A percentile compares a stretch with the other conserved stretches of the same genome.
phyloP scores from a whole-genome alignment of 92 coral and sea anemone species.

The Umimayanthus chanpuru region DNA sequence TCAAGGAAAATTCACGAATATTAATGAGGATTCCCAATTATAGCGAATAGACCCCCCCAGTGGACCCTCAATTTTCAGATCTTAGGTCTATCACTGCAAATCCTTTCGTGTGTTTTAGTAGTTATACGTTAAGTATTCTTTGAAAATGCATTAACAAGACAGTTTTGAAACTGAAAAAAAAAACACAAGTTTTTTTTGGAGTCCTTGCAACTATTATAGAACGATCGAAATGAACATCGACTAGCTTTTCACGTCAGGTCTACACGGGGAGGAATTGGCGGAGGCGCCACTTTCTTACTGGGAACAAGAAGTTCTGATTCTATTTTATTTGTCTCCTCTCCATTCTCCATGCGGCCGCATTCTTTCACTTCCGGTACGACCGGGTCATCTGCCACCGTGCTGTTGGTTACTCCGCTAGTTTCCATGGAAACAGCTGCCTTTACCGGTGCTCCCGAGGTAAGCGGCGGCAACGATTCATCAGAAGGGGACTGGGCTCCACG shows the following conservation, averaged over 20 bases:
- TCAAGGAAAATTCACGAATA: too few relatives aligned
- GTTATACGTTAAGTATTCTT: too few relatives aligned
- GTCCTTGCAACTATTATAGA: background rate
- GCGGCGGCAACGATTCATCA: background rate
- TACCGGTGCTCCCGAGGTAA: background rate
- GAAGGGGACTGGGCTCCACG: background rate
- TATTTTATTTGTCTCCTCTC: background rate
- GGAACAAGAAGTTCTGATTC: background rate
- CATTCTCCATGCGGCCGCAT: background rate
- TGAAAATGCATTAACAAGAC: too few relatives aligned
- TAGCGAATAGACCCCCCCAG: too few relatives aligned
- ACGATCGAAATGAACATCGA: background rate
- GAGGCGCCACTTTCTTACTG: conserved; percentile 7
- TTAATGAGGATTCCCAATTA: too few relatives aligned
- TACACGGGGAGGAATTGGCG: conserved; percentile 41
- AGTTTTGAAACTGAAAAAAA: too few relatives aligned
- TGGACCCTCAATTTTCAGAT: too few relatives aligned
- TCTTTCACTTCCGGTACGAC: background rate
- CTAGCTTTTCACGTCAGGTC: conserved; percentile 13
- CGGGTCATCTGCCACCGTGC: background rate
- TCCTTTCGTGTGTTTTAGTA: too few relatives aligned
- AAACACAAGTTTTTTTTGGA: background rate
- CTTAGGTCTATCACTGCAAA: too few relatives aligned
- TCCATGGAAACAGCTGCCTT: background rate
- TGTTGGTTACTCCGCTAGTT: background rate